Base-by-base conservation (phyloP, 2,888 invertebrate genomes). In the Meandrusa payeni region DNA sequence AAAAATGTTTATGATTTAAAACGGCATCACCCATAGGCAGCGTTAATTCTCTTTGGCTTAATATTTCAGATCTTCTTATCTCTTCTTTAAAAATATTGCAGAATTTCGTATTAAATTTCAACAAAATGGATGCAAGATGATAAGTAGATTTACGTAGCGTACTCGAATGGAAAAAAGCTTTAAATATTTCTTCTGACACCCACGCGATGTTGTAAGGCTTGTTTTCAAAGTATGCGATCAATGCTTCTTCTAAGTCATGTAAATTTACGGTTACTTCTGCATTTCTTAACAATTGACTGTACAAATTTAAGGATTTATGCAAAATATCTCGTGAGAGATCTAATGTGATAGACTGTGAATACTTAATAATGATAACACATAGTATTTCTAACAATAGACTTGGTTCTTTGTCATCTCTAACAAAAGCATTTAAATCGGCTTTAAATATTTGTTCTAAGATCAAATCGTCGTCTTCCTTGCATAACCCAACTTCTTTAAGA, bases 41-140 rank as follows among this genome's bases (percentile, higher is more conserved):
- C 1, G 93, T 80, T 1, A 93, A 63, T 58, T 92, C 91, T 59
- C 91, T 90, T 61, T 91, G 91, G 5, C 86, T 72, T 26, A 91
- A 65, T 32, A 90, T 69, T 34, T 80, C 83, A 0, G 83, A 64
- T 50, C 68, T 78, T 1, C 57, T 47, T 1, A 89, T 62, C 64
- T 89, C 79, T 54, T 88, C 76, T 46, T 78, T 74, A 44, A 91
- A 83, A 15, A 76, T 57, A 7, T 77, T 64, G 49, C 89, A 71
- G 5, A 90, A 79, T 51, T 77, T 82, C 2, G 56, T 52, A 60
- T 90, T 89, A 48, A 82, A 85, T 58, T 88, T 88, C 2, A 93
- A 65, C n/a, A 94, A 60, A 36, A 91, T 75, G 1, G 88, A 73
- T 5, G 91, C 89, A 7, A 94, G 69, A 41, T 87, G 79, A 0